These are phyloP conservation scores for Ammodytes dubius DNA, from an alignment of 2,113 vertebrate species.

Conservation along the genomic window DNA sequence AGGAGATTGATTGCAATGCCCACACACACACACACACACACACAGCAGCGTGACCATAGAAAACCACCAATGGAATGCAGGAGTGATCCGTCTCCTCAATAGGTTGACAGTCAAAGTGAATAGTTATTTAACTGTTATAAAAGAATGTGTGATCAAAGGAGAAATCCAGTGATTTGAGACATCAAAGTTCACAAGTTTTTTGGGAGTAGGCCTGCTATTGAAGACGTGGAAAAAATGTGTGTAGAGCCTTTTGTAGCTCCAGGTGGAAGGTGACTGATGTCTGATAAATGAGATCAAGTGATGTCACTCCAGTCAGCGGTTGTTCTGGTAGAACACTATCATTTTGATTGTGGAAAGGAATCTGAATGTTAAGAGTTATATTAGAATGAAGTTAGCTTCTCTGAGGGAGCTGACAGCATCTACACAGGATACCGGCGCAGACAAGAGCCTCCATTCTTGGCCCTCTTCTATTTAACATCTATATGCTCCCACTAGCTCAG, in stretches of 20 bases:
- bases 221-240: not conserved
- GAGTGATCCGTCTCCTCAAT: not conserved
- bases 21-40: too few relatives aligned
- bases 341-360: not conserved
- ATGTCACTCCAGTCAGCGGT: not conserved
- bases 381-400: not conserved
- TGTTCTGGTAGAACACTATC: too few relatives aligned
- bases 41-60: not conserved
- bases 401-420: constrained; percentile 29
- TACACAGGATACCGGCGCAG: constrained; percentile 27
- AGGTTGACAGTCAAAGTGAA: not conserved
- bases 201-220: not conserved
- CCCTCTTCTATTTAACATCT: too few relatives aligned
- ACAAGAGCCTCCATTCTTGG: too few relatives aligned
- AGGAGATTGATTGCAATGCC: too few relatives aligned
- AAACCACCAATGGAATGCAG: not conserved
- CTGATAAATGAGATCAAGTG: not conserved
- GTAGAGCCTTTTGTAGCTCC: not conserved
- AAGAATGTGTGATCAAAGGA: not conserved
- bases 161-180: not conserved
- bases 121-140: not conserved
- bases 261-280: not conserved
- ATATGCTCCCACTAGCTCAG: too few relatives aligned
- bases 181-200: not conserved
- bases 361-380: too few relatives aligned